phyloP scores from a whole-genome alignment of 2,888 invertebrate genomes.

The Oscheius sp. region DNA sequence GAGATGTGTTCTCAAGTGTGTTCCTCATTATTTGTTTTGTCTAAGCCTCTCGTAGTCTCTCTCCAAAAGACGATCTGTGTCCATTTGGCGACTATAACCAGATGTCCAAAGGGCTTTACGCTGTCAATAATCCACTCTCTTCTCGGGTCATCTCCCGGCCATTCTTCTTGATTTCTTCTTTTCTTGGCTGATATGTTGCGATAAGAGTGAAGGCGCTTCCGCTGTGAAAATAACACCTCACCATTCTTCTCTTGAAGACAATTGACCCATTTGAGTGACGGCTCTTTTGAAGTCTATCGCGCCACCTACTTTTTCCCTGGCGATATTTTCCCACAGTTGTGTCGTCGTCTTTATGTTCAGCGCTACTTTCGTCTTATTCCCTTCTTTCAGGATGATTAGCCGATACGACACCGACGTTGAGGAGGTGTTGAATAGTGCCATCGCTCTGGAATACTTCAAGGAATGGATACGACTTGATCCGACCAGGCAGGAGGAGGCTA shows the following conservation, averaged over 20 bases:
- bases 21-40: constrained; percentile 1
- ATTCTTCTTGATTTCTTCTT: not conserved
- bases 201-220: not conserved
- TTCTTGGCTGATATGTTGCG: too few species aligned
- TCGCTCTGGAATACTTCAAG: constrained; percentile 19
- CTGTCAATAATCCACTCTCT: constrained; percentile 33
- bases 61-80: too few species aligned
- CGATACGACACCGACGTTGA: constrained; percentile 11
- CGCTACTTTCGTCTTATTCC: not conserved
- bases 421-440: constrained; percentile 5
- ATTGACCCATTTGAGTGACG: too few species aligned
- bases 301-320: constrained; percentile 6
- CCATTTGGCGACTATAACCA: constrained; percentile 21
- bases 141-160: constrained; percentile 3
- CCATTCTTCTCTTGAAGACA: not conserved
- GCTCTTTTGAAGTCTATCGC: too few species aligned
- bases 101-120: constrained; percentile 21
- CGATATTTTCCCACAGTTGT: not conserved
- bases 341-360: not conserved
- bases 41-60: constrained; percentile 1
- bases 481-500: not conserved
- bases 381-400: not conserved
- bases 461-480: constrained; percentile 26
- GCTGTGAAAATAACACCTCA: not conserved
- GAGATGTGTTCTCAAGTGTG: not conserved